Conservation (phyloP, 2,888 invertebrate species). For the Emmelina monodactyla region DNA sequence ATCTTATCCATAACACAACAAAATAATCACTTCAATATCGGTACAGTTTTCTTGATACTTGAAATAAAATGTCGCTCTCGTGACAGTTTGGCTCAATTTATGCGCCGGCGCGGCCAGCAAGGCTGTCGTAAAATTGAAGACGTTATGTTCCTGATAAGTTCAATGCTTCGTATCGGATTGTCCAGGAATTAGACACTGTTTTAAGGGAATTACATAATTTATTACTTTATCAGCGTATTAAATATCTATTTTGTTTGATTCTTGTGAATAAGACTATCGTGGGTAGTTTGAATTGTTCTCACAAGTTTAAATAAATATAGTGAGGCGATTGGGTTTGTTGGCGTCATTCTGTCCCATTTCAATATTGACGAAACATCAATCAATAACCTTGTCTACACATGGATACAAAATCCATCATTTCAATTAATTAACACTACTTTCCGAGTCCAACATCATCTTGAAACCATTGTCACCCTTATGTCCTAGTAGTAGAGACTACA, state of each 20-base stretch:
- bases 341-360: slow-evolving; percentile 20
- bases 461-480: no score
- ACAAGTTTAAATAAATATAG: no score
- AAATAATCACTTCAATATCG: slow-evolving; percentile 52
- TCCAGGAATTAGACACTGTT: slow-evolving; percentile 24
- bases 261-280: no score
- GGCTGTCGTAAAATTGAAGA: slow-evolving; percentile 60
- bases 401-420: slow-evolving; percentile 29
- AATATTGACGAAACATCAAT: slow-evolving; percentile 49
- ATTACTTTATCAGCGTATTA: no score
- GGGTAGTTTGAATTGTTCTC: no score
- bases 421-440: slow-evolving; percentile 29
- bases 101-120: slow-evolving; percentile 41
- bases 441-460: neutral
- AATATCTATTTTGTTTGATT: no score
- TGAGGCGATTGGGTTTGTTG: no score
- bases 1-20: slow-evolving; percentile 40
- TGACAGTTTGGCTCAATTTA: slow-evolving; percentile 57
- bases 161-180: slow-evolving; percentile 49
- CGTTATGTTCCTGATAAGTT: slow-evolving; percentile 61
- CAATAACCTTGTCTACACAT: slow-evolving; percentile 23
- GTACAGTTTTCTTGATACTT: slow-evolving; percentile 62
- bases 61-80: slow-evolving; percentile 51
- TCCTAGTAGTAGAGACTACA: no score
- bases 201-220: no score